A percentile compares a stretch with the other conserved stretches of the same genome.
Evolutionary conservation across 2,888 invertebrate species (phyloP).

Genomic region (Phlogophora meticulosa): DNA sequence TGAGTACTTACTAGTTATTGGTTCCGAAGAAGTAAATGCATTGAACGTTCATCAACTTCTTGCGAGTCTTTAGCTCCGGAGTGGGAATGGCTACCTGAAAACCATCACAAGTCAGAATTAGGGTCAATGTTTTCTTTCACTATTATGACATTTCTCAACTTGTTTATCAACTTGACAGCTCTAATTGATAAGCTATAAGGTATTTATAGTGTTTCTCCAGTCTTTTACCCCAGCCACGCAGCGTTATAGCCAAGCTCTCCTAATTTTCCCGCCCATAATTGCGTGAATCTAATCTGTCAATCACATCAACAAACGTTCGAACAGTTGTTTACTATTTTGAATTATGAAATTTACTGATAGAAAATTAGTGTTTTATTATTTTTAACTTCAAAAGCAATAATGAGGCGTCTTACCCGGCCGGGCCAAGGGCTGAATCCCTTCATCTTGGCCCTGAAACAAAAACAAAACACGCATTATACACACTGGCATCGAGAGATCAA

Average conservation of each 20-base stretch:
- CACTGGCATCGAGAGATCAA: slow-evolving; percentile 75
- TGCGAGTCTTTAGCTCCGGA: slow-evolving; percentile 94
- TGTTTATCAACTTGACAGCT: slow-evolving; percentile 33
- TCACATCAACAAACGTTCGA: slow-evolving; percentile 59
- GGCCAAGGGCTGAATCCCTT: slow-evolving; percentile 99
- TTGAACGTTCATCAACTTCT: slow-evolving; percentile 93
- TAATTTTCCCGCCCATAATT: slow-evolving; percentile 79
- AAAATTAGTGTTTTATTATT: slow-evolving; percentile 34
- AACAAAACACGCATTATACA: slow-evolving; percentile 63
- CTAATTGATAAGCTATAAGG: not conserved
- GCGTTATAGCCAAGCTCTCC: slow-evolving; percentile 61
- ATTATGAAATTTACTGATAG: slow-evolving; percentile 26
- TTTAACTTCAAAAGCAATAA: slow-evolving; percentile 67
- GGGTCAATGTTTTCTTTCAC: slow-evolving; percentile 64
- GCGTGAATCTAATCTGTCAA: slow-evolving; percentile 55
- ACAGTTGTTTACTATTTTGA: slow-evolving; percentile 52
- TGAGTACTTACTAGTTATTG: slow-evolving; percentile 97
- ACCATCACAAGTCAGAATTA: slow-evolving; percentile 72
- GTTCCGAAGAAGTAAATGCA: slow-evolving; percentile 98
- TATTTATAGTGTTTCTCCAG: slow-evolving; percentile 10
- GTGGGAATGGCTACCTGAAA: slow-evolving; percentile 96
- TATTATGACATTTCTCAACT: slow-evolving; percentile 30
- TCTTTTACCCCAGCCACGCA: slow-evolving; percentile 46
- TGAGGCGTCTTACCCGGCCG: slow-evolving; percentile 96
- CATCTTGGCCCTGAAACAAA: slow-evolving; percentile 98